Base-by-base conservation (phyloP, 2,888 invertebrate genomes). In the Fragum whitleyi region DNA sequence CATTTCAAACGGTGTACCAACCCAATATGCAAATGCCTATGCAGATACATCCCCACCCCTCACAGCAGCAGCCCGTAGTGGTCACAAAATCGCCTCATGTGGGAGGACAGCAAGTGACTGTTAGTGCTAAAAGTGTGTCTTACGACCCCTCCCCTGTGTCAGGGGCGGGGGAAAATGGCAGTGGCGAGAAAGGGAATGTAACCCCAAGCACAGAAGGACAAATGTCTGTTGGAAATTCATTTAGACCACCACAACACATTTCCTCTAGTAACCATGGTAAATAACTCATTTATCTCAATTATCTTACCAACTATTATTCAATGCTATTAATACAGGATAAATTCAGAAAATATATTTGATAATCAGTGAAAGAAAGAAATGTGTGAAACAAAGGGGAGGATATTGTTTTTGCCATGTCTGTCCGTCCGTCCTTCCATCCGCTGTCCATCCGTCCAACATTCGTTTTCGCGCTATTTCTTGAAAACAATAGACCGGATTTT, bases 1-100 rank as follows among this genome's bases (percentile, higher is more conserved):
- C 86, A 42, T 86, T 87, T 82, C 88, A 80, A 28, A 70, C 90
- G 14, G 77, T 90, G 79, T 84, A 89, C 62, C 79, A 90, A 79
- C 90, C 88, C 71, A 89, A 88, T 89, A 90, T 91, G 90, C 90
- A 91, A 88, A 86, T 90, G 82, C 88, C 89, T 87, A 87, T 91
- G 90, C 91, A 89, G 79, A 85, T 91, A 74, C 90, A 79, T 85
- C 87, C 79, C 77, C 88, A 71, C 65, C 79, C 76, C 61, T 75
- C 69, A 53, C 82, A 78, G 28, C 76, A 74, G 57, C 69, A 57
- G 67, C 53, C 51, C 2, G 42, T 70, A 19, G 70, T 67, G 53
- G 65, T 55, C 73, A 68, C 59, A 23, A 75, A 77, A 42, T 74
- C 77, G 21, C 75, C 80, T 51, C 74, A 70, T 59, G 23, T 39